Conservation (phyloP, 2,888 invertebrate species). For the Trachelus troglodyta region DNA sequence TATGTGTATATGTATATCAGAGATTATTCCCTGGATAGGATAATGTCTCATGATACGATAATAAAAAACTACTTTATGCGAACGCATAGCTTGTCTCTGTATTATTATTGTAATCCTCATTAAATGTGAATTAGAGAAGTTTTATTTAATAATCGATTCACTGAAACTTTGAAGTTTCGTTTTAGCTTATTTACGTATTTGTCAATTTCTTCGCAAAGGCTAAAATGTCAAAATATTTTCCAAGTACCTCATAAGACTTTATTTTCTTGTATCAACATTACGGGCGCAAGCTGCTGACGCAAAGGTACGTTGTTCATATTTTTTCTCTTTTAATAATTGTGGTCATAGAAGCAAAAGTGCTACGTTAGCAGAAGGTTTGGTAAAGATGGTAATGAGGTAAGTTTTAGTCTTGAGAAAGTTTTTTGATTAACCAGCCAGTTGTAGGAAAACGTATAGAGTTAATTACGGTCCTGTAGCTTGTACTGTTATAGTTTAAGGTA, state of each 20-base stretch:
- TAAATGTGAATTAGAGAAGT: neutral
- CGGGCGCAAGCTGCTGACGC: neutral
- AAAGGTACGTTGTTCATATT: slow-evolving; percentile 40
- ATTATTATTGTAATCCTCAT: neutral
- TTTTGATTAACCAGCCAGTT: slow-evolving; percentile 65
- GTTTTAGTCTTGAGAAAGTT: slow-evolving; percentile 63
- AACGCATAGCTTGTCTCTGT: slow-evolving; percentile 1
- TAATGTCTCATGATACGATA: slow-evolving; percentile 54
- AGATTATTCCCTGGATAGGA: slow-evolving; percentile 62
- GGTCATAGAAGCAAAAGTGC: slow-evolving; percentile 33
- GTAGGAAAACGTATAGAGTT: slow-evolving; percentile 50
- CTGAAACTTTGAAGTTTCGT: too few relatives aligned
- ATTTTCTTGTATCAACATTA: too few relatives aligned
- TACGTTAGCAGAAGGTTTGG: slow-evolving; percentile 53
- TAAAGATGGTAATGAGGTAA: slow-evolving; percentile 66
- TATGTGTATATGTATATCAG: slow-evolving; percentile 45
- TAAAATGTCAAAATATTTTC: too few relatives aligned
- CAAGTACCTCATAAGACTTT: too few relatives aligned
- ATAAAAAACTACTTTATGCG: slow-evolving; percentile 58
- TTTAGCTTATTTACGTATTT: too few relatives aligned
- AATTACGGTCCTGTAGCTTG: too few relatives aligned
- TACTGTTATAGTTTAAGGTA: too few relatives aligned
- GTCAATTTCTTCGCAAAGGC: too few relatives aligned
- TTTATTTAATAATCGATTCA: too few relatives aligned
- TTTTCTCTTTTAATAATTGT: slow-evolving; percentile 36